Evolutionary conservation across 2,888 invertebrate species (phyloP), one percentile per base, ranked within the genome.

Genomic region (Sipunculus nudus): DNA sequence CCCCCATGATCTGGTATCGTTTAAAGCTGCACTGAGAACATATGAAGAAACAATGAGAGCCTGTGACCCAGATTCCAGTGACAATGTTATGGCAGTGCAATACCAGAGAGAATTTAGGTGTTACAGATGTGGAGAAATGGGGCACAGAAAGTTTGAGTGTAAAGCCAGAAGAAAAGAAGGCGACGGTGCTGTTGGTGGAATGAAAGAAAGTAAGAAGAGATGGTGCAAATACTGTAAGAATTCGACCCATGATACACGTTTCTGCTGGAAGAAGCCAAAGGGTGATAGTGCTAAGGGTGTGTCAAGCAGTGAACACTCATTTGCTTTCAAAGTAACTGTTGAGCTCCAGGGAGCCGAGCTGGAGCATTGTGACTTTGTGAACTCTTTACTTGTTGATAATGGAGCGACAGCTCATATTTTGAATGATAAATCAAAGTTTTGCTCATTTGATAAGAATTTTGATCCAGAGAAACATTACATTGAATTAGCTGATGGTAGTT

Each of bases 31-130:
- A 10, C 21, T 62, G 23, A 43, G 47, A 38, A 59, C 39, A 35
- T 63, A 26, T 43, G 63, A 61, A 39, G 58, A 63, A 0, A 61
- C 67, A 23, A 59, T 65, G 39, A 53, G 26, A 28, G 13, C 13
- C 43, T 23, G 19, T n/a, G 16, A 8, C 10, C 13, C 43, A 43
- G 43, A 8, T 8, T 16, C 13, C 43, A 43, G 43, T 8, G 13
- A 21, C 43, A 43, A 8, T 16, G 13, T 16, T 8, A 21, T 8
- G 8, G 10, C 13, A 43, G 16, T 16, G 19, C 19, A 21, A 16
- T 8, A 43, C 19, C 16, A n/a, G 8, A 43, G 19, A 43, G 10
- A 21, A 43, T n/a, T 43, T 21, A 43, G 19, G 10, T 21, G 43
- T 13, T n/a, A n/a, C 13, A 35, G 10, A 16, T 35, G 35, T 35